These are phyloP conservation scores for Orchestes rusci DNA, from an alignment of 2,888 invertebrate genomes.

Conservation along the genomic window DNA sequence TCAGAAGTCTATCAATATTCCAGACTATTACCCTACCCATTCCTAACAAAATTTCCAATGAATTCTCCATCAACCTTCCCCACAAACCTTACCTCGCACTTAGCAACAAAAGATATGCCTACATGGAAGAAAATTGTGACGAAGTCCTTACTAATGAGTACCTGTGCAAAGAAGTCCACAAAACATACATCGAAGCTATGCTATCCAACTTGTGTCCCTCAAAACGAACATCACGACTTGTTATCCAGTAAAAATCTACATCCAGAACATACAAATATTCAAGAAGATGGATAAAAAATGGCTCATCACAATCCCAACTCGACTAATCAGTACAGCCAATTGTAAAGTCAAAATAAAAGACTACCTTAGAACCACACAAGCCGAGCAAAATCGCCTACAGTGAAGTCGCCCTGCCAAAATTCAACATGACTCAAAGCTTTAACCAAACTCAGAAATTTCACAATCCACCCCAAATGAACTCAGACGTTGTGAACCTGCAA, in stretches of 20 bases:
- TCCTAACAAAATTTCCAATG: neutral
- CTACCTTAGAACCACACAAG: neutral
- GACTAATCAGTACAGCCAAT: too few relatives aligned
- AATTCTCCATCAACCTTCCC: neutral
- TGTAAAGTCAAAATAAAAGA: slow-evolving; percentile 3
- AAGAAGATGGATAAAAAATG: too few relatives aligned
- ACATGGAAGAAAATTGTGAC: neutral
- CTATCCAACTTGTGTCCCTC: neutral
- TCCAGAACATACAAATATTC: neutral
- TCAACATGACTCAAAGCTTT: too few relatives aligned
- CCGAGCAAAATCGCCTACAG: too few relatives aligned
- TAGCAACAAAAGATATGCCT: neutral
- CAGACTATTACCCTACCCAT: neutral
- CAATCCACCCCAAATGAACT: too few relatives aligned
- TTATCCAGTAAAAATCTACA: slow-evolving; percentile 2
- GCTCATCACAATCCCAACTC: too few relatives aligned
- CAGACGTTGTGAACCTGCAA: too few relatives aligned
- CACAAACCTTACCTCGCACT: neutral
- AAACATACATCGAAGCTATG: neutral
- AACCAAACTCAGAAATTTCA: too few relatives aligned
- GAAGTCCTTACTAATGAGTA: neutral
- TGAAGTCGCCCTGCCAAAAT: too few relatives aligned
- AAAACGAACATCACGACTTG: neutral
- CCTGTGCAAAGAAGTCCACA: too few relatives aligned
- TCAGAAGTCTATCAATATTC: too few relatives aligned